A percentile compares a stretch with the other conserved stretches of the same genome.
Conservation (phyloP, 2,113 vertebrate species). For the Urocolius indicus region DNA sequence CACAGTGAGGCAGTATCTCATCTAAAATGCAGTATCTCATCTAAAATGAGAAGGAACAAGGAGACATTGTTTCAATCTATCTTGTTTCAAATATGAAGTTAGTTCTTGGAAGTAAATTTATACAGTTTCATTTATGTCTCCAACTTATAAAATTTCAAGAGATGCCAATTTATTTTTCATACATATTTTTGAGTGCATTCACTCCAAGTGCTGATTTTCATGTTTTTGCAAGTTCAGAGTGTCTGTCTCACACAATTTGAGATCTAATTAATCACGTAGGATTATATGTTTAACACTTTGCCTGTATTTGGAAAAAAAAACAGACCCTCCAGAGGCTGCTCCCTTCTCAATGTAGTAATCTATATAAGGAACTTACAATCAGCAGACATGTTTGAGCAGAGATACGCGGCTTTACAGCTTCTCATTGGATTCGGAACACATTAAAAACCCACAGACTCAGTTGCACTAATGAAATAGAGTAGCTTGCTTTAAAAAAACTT, state of each 20-base stretch:
- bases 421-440: constrained; percentile 18
- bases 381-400: background rate
- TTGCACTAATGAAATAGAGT: background rate
- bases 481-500: constrained; percentile 29
- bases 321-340: background rate
- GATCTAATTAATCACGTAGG: constrained; percentile 49
- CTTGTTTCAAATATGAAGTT: background rate
- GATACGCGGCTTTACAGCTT: background rate
- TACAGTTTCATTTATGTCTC: background rate
- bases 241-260: background rate
- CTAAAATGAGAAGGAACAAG: background rate
- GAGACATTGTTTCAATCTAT: background rate
- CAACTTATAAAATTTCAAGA: background rate
- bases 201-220: constrained; percentile 1
- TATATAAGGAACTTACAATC: background rate
- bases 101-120: constrained; percentile 23
- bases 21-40: background rate
- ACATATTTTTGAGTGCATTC: constrained; percentile 19
- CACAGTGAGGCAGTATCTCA: background rate
- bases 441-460: background rate
- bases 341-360: background rate
- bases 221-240: constrained; percentile 25
- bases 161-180: constrained; percentile 19
- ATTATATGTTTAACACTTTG: constrained; percentile 38
- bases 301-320: constrained; percentile 13